A percentile compares a stretch with the other conserved stretches of the same genome.
Evolutionary conservation across 1,140 invertebrate genomes (phyloP).

Genomic region (Steinernema khuongi): DNA sequence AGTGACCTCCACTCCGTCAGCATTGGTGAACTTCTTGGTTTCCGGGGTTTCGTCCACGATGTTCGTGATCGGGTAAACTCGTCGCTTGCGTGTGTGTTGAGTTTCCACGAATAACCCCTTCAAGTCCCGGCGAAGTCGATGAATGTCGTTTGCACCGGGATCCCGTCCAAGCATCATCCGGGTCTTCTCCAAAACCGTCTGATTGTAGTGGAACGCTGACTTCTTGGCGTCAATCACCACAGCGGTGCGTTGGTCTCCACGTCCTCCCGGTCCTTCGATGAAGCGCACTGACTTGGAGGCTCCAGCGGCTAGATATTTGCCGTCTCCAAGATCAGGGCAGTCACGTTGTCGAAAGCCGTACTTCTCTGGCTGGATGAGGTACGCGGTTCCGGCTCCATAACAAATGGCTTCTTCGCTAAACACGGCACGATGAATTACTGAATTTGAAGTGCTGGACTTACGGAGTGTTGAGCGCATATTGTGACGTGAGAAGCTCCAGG

Average conservation of each 20-base stretch:
- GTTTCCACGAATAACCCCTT: constrained; percentile 25
- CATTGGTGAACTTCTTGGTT: constrained; percentile 16
- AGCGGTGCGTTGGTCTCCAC: constrained; percentile 26
- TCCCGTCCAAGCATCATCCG: not conserved
- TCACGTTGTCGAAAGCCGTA: constrained; percentile 29
- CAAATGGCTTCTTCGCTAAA: constrained; percentile 22
- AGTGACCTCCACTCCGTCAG: constrained; percentile 11
- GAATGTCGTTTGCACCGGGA: not conserved
- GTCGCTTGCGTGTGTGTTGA: not conserved
- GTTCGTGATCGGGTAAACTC: constrained; percentile 6
- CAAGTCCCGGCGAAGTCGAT: not conserved
- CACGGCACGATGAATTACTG: not conserved
- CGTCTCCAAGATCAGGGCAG: constrained; percentile 30
- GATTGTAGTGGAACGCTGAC: constrained; percentile 30
- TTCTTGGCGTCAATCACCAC: constrained; percentile 34
- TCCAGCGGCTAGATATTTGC: constrained; percentile 25
- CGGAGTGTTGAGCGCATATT: constrained; percentile 28
- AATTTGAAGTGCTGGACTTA: constrained; percentile 17
- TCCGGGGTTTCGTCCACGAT: constrained; percentile 14
- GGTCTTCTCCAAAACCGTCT: not conserved
- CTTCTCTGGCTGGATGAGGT: constrained; percentile 19
- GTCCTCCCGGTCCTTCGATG: constrained; percentile 34
- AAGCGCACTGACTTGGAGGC: constrained; percentile 22
- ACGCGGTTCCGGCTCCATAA: constrained; percentile 27
- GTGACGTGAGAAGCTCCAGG: constrained; percentile 32